Evolutionary conservation across 2,113 vertebrate genomes (phyloP).

Genomic region (Poeciliopsis turrubarensis): DNA sequence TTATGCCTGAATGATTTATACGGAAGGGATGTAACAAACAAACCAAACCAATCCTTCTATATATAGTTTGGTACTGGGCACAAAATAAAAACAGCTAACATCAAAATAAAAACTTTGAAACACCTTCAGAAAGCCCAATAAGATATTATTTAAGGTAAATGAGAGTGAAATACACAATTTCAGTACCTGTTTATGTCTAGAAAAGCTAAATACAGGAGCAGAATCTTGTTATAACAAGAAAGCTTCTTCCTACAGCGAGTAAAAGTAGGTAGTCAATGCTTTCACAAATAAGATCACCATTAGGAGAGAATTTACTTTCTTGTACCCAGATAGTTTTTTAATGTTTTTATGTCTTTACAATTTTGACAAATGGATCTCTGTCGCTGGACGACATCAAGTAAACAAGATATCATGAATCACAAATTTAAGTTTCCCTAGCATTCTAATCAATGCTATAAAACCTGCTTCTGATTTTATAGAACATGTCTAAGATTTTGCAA

Average conservation of each 20-base stretch:
- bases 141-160: not conserved
- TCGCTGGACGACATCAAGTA: not conserved
- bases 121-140: not conserved
- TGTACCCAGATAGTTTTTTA: too few species aligned
- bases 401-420: not conserved
- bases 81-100: not conserved
- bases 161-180: not conserved
- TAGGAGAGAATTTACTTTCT: not conserved
- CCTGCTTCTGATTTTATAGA: not conserved
- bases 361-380: not conserved
- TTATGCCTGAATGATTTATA: not conserved
- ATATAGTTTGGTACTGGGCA: not conserved
- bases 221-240: too few species aligned
- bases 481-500: not conserved
- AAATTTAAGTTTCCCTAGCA: not conserved
- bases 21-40: not conserved
- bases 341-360: not conserved
- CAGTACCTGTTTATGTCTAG: not conserved
- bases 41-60: not conserved
- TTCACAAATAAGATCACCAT: not conserved
- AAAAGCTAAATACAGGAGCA: too few species aligned
- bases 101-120: not conserved
- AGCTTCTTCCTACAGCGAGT: too few species aligned
- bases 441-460: not conserved
- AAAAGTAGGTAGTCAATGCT: too few species aligned